phyloP scores from a whole-genome alignment of 2,113 vertebrate species.

The Condylura cristata region DNA sequence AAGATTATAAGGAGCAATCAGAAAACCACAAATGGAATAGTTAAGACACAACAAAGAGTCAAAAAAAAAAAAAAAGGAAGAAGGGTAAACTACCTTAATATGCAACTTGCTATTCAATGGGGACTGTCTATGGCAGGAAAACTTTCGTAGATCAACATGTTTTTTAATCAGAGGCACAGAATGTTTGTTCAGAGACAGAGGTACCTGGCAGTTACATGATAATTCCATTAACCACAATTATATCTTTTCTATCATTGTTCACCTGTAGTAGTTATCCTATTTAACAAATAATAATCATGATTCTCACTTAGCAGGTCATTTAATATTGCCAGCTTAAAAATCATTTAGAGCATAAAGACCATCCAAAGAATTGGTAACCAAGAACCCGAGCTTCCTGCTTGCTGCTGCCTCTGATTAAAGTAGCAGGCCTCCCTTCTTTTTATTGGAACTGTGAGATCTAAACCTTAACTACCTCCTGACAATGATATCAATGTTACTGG shows the following conservation, averaged over 20 bases:
- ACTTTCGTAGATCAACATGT: conserved; percentile 38
- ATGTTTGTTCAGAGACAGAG: conserved; percentile 63
- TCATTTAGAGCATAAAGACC: conserved; percentile 30
- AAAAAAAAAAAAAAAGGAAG: background rate
- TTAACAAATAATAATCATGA: conserved; percentile 53
- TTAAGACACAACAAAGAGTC: conserved; percentile 29
- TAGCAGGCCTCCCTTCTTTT: background rate
- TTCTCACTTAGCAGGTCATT: conserved; percentile 9
- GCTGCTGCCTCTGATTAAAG: conserved; percentile 12
- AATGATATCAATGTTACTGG: conserved; percentile 17
- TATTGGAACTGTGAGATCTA: background rate
- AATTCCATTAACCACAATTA: conserved; percentile 29
- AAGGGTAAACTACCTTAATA: background rate
- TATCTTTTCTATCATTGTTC: conserved; percentile 18
- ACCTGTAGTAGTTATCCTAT: conserved; percentile 42
- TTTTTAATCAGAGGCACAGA: conserved; percentile 55
- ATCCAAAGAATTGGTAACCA: conserved; percentile 38
- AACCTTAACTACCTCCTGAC: background rate
- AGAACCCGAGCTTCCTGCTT: background rate
- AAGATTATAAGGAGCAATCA: background rate
- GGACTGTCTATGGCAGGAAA: conserved; percentile 13
- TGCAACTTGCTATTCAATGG: background rate
- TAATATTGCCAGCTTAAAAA: conserved; percentile 27
- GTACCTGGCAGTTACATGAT: conserved; percentile 39
- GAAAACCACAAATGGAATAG: conserved; percentile 21